phyloP scores from a whole-genome alignment of 2,797 vertebrate genomes.

The Avahi laniger region DNA sequence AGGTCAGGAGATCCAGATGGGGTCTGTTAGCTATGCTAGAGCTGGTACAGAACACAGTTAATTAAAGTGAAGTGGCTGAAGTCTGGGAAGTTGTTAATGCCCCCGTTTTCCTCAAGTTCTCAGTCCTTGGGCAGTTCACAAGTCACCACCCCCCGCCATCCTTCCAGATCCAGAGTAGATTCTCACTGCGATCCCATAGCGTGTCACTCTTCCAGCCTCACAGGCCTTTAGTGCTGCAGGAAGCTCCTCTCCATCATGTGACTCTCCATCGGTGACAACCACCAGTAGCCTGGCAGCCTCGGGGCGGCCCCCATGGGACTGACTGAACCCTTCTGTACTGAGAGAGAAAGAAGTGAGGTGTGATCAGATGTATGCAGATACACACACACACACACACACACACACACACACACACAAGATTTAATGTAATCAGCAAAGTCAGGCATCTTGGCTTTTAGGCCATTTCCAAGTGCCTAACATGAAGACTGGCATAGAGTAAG shows the following conservation, averaged over 20 bases:
- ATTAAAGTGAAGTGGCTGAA: background rate
- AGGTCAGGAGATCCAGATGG: background rate
- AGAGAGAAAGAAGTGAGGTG: background rate
- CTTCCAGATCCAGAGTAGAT: background rate
- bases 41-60: background rate
- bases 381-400: background rate
- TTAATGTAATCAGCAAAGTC: background rate
- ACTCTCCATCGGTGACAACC: conserved; percentile 97
- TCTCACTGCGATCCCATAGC: conserved; percentile 96
- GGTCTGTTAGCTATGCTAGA: background rate
- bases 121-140: too few relatives aligned
- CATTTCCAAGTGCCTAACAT: background rate
- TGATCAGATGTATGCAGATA: background rate
- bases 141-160: background rate
- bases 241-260: conserved; percentile 95
- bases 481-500: background rate
- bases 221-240: conserved; percentile 89
- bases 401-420: background rate
- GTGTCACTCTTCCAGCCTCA: conserved; percentile 90
- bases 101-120: background rate
- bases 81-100: background rate
- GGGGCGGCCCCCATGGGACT: conserved; percentile 86
- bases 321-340: conserved; percentile 94
- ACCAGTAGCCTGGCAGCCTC: conserved; percentile 94
- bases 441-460: background rate